Evolutionary conservation across 2,113 vertebrate species (phyloP).

Genomic region (Salvelinus alpinus): DNA sequence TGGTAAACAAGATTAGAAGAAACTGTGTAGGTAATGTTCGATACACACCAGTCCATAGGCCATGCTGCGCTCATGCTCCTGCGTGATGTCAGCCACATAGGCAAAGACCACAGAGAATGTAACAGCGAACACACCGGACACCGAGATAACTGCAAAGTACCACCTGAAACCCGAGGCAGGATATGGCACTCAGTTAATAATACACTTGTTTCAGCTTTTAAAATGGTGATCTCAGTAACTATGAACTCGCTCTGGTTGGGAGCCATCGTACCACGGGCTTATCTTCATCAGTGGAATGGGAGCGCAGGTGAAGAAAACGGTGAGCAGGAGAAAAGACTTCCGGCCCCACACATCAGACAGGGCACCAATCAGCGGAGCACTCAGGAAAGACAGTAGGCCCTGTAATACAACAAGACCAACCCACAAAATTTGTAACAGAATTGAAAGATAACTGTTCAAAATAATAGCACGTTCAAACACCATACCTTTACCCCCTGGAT

Average conservation of each 20-base stretch:
- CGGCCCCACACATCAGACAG: slow-evolving; percentile 89
- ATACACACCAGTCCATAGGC: slow-evolving; percentile 85
- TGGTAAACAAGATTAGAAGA: neutral
- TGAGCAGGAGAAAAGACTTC: slow-evolving; percentile 88
- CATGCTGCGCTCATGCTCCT: slow-evolving; percentile 89
- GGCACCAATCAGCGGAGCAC: slow-evolving; percentile 86
- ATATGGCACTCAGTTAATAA: neutral
- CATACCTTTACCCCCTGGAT: slow-evolving; percentile 88
- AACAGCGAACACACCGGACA: slow-evolving; percentile 88
- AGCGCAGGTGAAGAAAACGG: slow-evolving; percentile 88
- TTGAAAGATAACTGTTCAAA: neutral
- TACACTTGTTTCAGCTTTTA: neutral
- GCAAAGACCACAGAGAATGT: slow-evolving; percentile 90
- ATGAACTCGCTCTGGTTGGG: neutral
- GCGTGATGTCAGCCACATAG: slow-evolving; percentile 89
- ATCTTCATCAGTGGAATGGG: slow-evolving; percentile 90
- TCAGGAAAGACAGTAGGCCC: slow-evolving; percentile 87
- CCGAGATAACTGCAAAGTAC: slow-evolving; percentile 89
- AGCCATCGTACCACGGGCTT: slow-evolving; percentile 81
- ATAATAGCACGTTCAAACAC: neutral
- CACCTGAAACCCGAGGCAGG: slow-evolving; percentile 73
- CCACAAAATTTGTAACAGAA: neutral
- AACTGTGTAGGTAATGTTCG: neutral
- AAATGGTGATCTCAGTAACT: neutral
- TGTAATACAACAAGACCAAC: slow-evolving; percentile 38